Percentiles rank a stretch among this genome's conserved stretches.
Evolutionary conservation across 2,797 vertebrate species (phyloP).

Genomic region (Artibeus jamaicensis): DNA sequence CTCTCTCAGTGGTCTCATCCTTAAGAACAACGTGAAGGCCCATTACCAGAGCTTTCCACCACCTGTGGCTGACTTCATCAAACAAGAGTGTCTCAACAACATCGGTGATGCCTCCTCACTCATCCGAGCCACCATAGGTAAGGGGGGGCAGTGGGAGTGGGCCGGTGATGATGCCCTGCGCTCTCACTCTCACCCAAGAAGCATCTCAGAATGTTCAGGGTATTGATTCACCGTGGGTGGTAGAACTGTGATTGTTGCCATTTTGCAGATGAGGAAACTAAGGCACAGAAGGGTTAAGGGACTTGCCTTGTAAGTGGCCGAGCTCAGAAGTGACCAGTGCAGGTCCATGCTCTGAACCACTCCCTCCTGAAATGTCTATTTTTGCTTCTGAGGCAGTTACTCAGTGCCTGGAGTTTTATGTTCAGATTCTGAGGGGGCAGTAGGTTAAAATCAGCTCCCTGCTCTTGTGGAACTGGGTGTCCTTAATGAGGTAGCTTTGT

Average conservation of each 20-base stretch:
- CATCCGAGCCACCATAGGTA: slow-evolving; percentile 95
- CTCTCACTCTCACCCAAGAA: not conserved
- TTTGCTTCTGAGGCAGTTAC: not conserved
- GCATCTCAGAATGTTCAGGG: not conserved
- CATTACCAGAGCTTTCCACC: slow-evolving; percentile 96
- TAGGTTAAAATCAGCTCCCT: not conserved
- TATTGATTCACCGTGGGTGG: not conserved
- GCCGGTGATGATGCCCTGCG: not conserved
- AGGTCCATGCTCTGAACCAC: not conserved
- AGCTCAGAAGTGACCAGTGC: not conserved
- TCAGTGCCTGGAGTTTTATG: not conserved
- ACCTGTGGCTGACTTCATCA: slow-evolving; percentile 95
- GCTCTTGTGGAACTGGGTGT: not conserved
- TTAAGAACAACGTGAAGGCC: slow-evolving; percentile 97
- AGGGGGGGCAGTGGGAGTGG: slow-evolving; percentile 37
- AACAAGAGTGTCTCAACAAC: slow-evolving; percentile 96
- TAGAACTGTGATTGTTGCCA: not conserved
- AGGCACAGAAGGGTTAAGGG: not conserved
- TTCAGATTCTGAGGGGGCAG: not conserved
- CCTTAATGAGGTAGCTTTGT: not conserved
- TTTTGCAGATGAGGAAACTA: slow-evolving; percentile 20
- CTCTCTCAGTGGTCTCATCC: slow-evolving; percentile 94
- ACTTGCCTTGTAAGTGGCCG: not conserved
- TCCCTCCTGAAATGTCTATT: not conserved
- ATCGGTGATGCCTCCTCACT: slow-evolving; percentile 95